Evolutionary conservation across 2,797 vertebrate genomes (phyloP).

Genomic region (Myoxocephalus aenaeus): DNA sequence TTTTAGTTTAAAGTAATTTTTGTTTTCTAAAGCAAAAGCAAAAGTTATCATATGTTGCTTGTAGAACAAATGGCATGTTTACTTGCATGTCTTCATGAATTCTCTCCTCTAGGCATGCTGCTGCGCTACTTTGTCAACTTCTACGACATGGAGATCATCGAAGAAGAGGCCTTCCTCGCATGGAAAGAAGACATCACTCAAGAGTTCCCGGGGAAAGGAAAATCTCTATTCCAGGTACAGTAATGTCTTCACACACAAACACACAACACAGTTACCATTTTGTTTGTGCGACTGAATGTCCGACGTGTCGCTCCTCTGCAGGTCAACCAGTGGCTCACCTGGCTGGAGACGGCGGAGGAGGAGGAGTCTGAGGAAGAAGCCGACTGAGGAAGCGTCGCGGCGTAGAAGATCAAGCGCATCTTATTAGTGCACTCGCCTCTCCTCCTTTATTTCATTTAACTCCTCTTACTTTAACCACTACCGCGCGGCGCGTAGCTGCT

Average conservation of each 20-base stretch:
- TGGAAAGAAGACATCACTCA: conserved; percentile 99
- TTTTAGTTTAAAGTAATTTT: neutral
- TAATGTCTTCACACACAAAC: no score
- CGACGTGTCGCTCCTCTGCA: conserved; percentile 48
- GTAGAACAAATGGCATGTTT: neutral
- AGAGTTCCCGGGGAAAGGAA: conserved; percentile 99
- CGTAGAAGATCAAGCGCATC: conserved; percentile 86
- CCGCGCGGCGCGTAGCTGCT: conserved; percentile 89
- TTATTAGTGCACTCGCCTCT: conserved; percentile 74
- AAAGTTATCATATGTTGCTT: neutral
- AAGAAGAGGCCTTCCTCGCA: conserved; percentile 99
- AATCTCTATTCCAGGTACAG: conserved; percentile 97
- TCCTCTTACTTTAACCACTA: conserved; percentile 90
- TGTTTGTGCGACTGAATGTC: no score
- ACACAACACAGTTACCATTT: no score
- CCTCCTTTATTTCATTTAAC: conserved; percentile 66
- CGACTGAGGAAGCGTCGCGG: conserved; percentile 89
- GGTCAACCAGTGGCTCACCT: conserved; percentile 99
- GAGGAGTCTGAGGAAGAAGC: conserved; percentile 99
- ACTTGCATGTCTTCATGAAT: neutral
- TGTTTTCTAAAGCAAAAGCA: neutral
- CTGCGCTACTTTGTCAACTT: conserved; percentile 98
- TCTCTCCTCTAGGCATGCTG: conserved; percentile 90
- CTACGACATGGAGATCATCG: conserved; percentile 99
- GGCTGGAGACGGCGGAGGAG: conserved; percentile 99